These are phyloP conservation scores for Steatornis caripensis DNA, from an alignment of 2,113 vertebrate species.

Conservation along the genomic window DNA sequence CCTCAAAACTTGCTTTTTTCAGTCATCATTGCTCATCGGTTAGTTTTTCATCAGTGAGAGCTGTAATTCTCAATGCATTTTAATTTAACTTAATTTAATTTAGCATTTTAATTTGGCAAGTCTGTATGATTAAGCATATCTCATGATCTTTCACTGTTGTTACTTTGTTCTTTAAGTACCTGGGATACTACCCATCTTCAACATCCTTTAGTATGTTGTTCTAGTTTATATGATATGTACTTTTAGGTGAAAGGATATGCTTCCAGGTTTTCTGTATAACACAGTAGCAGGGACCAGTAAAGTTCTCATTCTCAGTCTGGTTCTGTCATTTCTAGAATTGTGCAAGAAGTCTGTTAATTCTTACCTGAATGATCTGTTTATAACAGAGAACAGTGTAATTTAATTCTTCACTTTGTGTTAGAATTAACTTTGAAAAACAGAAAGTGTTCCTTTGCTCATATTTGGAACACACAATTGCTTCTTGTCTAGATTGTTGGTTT, in stretches of 20 bases:
- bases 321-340: not conserved
- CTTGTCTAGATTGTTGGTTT: not conserved
- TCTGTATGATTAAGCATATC: not conserved
- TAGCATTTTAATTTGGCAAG: not conserved
- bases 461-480: not conserved
- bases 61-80: not conserved
- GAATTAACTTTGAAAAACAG: not conserved
- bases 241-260: not conserved
- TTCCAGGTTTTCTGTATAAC: not conserved
- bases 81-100: not conserved
- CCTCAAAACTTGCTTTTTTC: not conserved
- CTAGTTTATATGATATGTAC: not conserved
- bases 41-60: not conserved
- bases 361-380: not conserved
- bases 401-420: not conserved
- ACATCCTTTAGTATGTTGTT: not conserved
- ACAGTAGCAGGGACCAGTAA: not conserved
- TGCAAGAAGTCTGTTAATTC: not conserved
- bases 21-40: not conserved
- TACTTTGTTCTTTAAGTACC: not conserved
- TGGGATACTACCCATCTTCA: not conserved
- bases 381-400: not conserved
- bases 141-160: not conserved
- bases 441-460: not conserved
- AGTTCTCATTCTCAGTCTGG: not conserved